Base-by-base conservation (phyloP, 1,140 invertebrate species). In the Bombus fervidus region DNA sequence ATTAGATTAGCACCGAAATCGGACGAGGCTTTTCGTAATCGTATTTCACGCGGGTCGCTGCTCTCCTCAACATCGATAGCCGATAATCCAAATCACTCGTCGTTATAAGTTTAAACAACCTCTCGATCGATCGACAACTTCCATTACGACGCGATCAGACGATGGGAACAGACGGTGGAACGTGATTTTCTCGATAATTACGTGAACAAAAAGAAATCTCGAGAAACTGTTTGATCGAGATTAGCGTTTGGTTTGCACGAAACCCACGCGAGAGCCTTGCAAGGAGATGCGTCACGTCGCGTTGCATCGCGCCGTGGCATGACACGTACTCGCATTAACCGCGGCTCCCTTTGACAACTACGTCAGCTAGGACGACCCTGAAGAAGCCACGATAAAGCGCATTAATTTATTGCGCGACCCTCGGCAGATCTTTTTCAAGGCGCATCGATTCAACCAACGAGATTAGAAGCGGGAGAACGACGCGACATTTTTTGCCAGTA, bases 381-480 rank as follows among this genome's bases (percentile, higher is more conserved):
- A 91, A 92, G 91, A 92, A 93, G 90, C 88, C 87, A 91, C 92
- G 92, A 93, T 94, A 94, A 94, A 94, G 92, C 89, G 92, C 92
- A 92, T 92, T 94, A 93, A 93, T 93, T 92, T 92, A 93, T 92
- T 89, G 91, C 88, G 91, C 89, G 87, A 90, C 77, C 81, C 86
- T 80, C 74, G 68, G 37, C 79, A 90, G 89, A 91, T 90, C 90
- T 91, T 92, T 90, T 91, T 90, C 89, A 89, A 88, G 80, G 81
- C 85, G 88, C 77, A 92, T 93, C 89, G 92, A 93, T 93, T 86
- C 90, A 74, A 74, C 81, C 83, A 92, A 91, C 81, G 68, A 91
- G 91, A 92, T 91, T 93, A 92, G 90, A 90, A 81, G 82, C 75
- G 79, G 81, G 77, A 81, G 80, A 84, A 89, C 86, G 83, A 86